Conservation (phyloP, 2,888 invertebrate species). For the Platerodrilus igneus region DNA sequence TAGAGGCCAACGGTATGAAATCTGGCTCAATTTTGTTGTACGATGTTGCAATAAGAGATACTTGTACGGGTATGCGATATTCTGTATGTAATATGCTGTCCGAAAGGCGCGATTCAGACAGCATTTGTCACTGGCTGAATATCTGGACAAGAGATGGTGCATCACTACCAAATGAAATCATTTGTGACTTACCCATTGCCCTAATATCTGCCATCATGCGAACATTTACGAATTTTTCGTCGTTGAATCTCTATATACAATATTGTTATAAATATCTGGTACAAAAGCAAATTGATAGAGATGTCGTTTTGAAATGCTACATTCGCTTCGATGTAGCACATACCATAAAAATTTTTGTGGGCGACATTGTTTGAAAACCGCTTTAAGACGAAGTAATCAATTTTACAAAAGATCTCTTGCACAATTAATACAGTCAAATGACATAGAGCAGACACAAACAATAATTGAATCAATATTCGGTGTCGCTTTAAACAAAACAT, state of each 20-base stretch:
- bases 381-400: constrained; percentile 7
- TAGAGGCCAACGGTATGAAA: constrained; percentile 13
- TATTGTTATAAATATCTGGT: no score
- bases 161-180: constrained; percentile 16
- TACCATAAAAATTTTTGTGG: no score
- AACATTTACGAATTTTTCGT: no score
- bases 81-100: constrained; percentile 24
- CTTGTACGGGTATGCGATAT: constrained; percentile 17
- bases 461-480: constrained; percentile 9
- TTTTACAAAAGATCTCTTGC: constrained; percentile 11
- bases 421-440: constrained; percentile 9
- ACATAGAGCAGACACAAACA: not conserved
- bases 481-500: constrained; percentile 11
- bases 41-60: constrained; percentile 17
- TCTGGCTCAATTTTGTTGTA: constrained; percentile 19
- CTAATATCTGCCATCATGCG: constrained; percentile 13
- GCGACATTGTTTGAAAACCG: constrained; percentile 14
- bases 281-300: no score
- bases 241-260: no score
- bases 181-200: constrained; percentile 19
- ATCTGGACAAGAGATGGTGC: constrained; percentile 22
- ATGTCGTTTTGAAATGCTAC: no score
- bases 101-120: constrained; percentile 20
- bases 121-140: constrained; percentile 19
- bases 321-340: no score